Evolutionary conservation across 2,113 vertebrate genomes (phyloP).

Genomic region (Psilopogon haemacephalus): DNA sequence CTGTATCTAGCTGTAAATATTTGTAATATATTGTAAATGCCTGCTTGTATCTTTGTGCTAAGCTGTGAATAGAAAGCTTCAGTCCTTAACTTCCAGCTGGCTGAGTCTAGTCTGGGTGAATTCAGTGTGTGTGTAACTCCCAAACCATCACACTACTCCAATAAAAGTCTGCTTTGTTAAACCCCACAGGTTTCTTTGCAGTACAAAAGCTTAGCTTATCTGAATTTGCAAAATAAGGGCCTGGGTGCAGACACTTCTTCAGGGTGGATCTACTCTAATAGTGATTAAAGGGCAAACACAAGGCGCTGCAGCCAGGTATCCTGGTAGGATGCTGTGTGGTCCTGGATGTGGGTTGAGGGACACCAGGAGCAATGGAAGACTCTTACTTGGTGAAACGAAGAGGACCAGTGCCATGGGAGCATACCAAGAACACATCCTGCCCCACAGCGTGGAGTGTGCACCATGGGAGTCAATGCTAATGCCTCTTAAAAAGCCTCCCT

Average conservation of each 20-base stretch:
- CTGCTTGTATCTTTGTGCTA: too few species aligned
- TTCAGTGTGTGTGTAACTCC: too few species aligned
- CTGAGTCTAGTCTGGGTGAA: too few species aligned
- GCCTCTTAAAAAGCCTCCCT: neutral
- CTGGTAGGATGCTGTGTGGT: accelerated
- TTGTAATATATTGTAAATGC: too few species aligned
- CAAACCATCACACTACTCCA: too few species aligned
- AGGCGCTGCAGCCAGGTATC: accelerated
- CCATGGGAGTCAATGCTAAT: accelerated
- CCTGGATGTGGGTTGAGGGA: accelerated
- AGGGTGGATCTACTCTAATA: neutral
- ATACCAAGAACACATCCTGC: neutral
- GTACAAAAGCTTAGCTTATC: neutral
- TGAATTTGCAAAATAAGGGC: neutral
- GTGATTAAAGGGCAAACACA: neutral
- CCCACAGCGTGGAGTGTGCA: accelerated
- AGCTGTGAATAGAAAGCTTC: too few species aligned
- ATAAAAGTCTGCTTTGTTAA: neutral
- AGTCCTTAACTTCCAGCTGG: too few species aligned
- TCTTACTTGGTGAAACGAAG: neutral
- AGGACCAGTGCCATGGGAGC: too few species aligned
- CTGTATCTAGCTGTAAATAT: too few species aligned
- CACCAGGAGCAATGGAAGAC: accelerated
- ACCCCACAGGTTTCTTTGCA: neutral
- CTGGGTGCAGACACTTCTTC: neutral